phyloP scores from a whole-genome alignment of 2,888 invertebrate species.

The Apoderus coryli region DNA sequence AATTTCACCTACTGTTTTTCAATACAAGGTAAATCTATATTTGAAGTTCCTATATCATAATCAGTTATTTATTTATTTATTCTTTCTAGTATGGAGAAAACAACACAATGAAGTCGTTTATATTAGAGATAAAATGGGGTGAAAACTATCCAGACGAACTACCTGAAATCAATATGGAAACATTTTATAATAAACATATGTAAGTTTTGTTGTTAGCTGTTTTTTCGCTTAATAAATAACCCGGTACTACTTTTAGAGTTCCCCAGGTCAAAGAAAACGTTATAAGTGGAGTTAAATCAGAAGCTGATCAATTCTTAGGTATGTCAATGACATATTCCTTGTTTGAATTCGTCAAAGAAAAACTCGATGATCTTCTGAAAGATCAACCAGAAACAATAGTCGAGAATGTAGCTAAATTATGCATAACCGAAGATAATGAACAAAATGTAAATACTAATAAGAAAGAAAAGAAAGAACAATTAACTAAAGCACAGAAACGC shows the following conservation, averaged over 20 bases:
- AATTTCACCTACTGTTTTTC: conserved; percentile 62
- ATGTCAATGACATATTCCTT: conserved; percentile 91
- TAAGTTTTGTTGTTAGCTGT: conserved; percentile 40
- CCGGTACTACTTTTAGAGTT: conserved; percentile 40
- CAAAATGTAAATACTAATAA: conserved; percentile 37
- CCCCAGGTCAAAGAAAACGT: conserved; percentile 58
- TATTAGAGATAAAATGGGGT: conserved; percentile 80
- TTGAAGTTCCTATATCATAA: too few relatives aligned
- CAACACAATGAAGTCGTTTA: conserved; percentile 62
- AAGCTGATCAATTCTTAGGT: conserved; percentile 72
- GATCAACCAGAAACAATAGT: conserved; percentile 47
- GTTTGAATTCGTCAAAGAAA: conserved; percentile 83
- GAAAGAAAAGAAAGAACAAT: conserved; percentile 62
- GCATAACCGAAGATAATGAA: conserved; percentile 29
- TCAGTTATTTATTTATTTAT: conserved; percentile 4
- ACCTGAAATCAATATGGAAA: conserved; percentile 72
- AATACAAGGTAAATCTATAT: conserved; percentile 71
- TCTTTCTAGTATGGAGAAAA: conserved; percentile 62
- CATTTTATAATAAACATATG: conserved; percentile 89
- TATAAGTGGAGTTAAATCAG: conserved; percentile 41
- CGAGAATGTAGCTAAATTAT: conserved; percentile 39
- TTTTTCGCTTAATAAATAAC: conserved; percentile 1
- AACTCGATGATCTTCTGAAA: conserved; percentile 50
- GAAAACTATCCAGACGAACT: conserved; percentile 71
- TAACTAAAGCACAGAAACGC: conserved; percentile 86